Base-by-base conservation (phyloP, 2,797 vertebrate genomes). In the Somateria mollissima region DNA sequence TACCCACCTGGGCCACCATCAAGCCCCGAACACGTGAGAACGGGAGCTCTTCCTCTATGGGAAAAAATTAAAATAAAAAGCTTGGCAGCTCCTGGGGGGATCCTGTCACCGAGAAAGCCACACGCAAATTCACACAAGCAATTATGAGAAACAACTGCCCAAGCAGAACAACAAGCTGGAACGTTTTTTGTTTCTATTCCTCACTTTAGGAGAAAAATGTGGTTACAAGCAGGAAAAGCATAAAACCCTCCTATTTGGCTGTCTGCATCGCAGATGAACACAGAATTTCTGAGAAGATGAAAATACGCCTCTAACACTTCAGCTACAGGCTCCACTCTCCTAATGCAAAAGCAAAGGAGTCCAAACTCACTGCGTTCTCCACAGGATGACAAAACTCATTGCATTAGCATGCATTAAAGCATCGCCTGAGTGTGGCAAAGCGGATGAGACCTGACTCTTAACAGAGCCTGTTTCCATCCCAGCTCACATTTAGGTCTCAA, bases 401-500 rank as follows among this genome's bases (percentile, higher is more conserved):
- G 74, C 92, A 87, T 91, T 92, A 94, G 93, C 60, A 93, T 89
- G 89, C 92, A 89, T 64, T 89, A 93, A 87, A 92, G 84, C 93
- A 93, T 57, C 34, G 0, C 65, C 92, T 43, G 90, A 58, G 78
- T 75, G 72, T 36, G 82, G 88, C 91, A 9, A 67, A 76, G 65
- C 3, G 1, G 84, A 96, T 93, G 94, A 95, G 96, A 96, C 87
- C 94, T 95, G 92, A 96, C 96, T 95, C 93, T 83, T 69, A 91
- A 56, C 78, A 95, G 84, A 93, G 94, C 15, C 87, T 92, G 84
- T 95, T 96, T 97, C 96, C 95, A 97, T 89, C 91, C 91, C 87
- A 95, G 95, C 90, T 97, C 96, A 94, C 90, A 95, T 97, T 93
- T 90, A 97, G 75, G 90, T 92, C 94, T 96, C 95, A 90, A 96